Percentiles rank a stretch among this genome's conserved stretches.
Evolutionary conservation across 1,140 invertebrate species (phyloP).

Genomic region (Ostrea edulis): DNA sequence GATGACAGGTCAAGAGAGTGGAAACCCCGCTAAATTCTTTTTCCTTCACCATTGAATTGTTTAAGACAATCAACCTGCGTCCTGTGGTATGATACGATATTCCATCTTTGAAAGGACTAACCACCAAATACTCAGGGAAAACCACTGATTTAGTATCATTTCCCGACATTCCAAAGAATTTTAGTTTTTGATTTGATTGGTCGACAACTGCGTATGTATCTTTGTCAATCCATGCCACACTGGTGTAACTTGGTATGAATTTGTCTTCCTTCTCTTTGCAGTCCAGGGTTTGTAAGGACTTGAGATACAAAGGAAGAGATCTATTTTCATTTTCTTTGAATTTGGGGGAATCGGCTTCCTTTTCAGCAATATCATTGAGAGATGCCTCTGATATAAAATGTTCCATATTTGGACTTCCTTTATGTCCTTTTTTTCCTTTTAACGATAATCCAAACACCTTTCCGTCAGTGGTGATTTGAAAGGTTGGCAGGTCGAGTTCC

Average conservation of each 20-base stretch:
- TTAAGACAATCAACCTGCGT: neutral
- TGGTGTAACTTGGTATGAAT: neutral
- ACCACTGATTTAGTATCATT: neutral
- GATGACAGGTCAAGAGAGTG: neutral
- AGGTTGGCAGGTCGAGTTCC: neutral
- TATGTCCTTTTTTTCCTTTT: neutral
- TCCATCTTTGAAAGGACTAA: neutral
- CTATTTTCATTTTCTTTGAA: too few species aligned
- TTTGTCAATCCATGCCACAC: neutral
- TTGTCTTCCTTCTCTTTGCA: neutral
- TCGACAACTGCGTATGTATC: neutral
- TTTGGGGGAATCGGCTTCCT: neutral
- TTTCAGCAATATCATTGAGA: neutral
- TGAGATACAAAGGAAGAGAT: too few species aligned
- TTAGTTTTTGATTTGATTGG: neutral
- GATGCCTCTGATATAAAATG: neutral
- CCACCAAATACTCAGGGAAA: neutral
- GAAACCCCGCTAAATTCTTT: neutral
- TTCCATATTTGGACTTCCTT: neutral
- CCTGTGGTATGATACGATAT: neutral
- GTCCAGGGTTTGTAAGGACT: too few species aligned
- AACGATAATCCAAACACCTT: neutral
- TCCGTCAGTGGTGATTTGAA: neutral
- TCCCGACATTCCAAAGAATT: neutral
- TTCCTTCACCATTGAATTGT: neutral